phyloP scores from a whole-genome alignment of 2,888 invertebrate genomes.

The Drosophila meridionalis region DNA sequence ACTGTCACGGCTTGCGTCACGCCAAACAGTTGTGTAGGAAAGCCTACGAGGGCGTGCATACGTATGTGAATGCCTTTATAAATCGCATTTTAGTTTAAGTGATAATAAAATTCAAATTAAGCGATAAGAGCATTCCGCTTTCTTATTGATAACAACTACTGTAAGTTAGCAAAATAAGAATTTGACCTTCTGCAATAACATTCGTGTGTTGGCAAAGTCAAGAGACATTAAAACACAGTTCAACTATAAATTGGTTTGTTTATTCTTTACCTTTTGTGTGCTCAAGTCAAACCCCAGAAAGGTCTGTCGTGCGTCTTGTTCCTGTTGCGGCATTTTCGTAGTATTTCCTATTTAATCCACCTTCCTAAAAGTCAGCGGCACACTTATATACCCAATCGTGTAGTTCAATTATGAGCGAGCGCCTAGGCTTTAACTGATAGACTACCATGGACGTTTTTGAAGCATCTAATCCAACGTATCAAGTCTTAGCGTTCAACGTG shows the following conservation, averaged over 20 bases:
- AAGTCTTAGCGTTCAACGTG: conserved; percentile 7
- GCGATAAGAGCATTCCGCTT: conserved; percentile 15
- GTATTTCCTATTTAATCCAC: neutral
- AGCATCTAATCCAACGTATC: conserved; percentile 7
- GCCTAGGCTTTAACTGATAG: conserved; percentile 21
- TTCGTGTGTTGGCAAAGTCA: conserved; percentile 1
- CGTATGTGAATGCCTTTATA: neutral
- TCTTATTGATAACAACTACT: conserved; percentile 32
- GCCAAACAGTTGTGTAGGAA: neutral
- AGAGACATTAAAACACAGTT: neutral
- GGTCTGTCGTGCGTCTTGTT: conserved; percentile 82
- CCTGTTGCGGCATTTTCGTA: conserved; percentile 46
- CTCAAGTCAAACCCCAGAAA: conserved; percentile 94
- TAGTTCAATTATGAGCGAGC: conserved; percentile 21
- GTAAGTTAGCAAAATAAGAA: neutral
- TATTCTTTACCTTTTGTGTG: conserved; percentile 89
- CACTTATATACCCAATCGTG: neutral
- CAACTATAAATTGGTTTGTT: neutral
- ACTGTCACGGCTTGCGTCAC: conserved; percentile 37
- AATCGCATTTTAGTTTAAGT: neutral
- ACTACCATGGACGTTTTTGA: conserved; percentile 15
- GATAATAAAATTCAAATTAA: neutral
- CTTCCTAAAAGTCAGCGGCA: neutral
- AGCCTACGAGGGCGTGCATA: neutral
- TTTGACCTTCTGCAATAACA: conserved; percentile 54